A percentile compares a stretch with the other conserved stretches of the same genome.
Conservation (phyloP, 2,888 invertebrate genomes). For the Gonocerus acuteangulatus region DNA sequence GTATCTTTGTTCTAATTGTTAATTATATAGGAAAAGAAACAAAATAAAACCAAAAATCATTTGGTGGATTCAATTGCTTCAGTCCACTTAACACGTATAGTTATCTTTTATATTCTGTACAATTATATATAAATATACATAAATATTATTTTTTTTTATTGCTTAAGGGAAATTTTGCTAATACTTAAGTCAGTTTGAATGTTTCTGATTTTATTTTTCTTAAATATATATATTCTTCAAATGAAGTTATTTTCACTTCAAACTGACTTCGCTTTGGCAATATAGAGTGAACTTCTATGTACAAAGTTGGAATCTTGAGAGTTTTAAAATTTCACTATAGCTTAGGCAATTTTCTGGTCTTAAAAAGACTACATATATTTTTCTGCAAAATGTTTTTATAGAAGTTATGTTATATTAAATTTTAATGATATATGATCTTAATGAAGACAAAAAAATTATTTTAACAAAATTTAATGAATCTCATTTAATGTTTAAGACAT, state of each 20-base stretch:
- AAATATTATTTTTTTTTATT: slow-evolving; percentile 3
- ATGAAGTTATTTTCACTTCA: not conserved
- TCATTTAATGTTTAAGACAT: no score
- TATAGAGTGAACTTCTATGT: slow-evolving; percentile 4
- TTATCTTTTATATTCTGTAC: slow-evolving; percentile 11
- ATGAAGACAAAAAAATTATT: no score
- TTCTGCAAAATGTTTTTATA: slow-evolving; percentile 23
- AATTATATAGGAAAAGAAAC: not conserved
- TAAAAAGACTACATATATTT: slow-evolving; percentile 19
- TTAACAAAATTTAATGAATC: no score
- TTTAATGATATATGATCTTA: slow-evolving; percentile 5
- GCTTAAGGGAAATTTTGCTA: slow-evolving; percentile 7
- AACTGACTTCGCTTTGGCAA: slow-evolving; percentile 2
- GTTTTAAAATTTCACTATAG: slow-evolving; percentile 19
- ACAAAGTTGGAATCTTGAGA: slow-evolving; percentile 7
- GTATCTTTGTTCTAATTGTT: slow-evolving; percentile 5
- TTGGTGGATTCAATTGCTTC: slow-evolving; percentile 5
- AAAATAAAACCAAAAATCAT: not conserved
- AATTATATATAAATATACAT: not conserved
- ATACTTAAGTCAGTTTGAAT: slow-evolving; percentile 14
- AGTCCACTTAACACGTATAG: not conserved
- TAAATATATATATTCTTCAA: slow-evolving; percentile 4
- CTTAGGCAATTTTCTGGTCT: slow-evolving; percentile 17
- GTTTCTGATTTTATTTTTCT: slow-evolving; percentile 15
- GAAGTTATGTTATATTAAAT: slow-evolving; percentile 23